Base-by-base conservation (phyloP, 2,888 invertebrate genomes). In the Nephrocerus scutellatus region DNA sequence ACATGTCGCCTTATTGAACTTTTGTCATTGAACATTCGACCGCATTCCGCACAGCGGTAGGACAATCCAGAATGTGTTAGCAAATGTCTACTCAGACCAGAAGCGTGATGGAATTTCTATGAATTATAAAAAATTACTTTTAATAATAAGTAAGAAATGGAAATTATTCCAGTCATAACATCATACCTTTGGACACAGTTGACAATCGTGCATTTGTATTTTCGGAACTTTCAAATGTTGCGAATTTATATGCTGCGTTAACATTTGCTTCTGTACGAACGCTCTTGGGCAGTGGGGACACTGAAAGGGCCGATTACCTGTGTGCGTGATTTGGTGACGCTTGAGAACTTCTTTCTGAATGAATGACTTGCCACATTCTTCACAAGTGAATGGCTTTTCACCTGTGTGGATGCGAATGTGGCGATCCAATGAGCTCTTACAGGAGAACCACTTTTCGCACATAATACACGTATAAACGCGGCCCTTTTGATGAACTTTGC, bases 201-300 rank as follows among this genome's bases (percentile, higher is more conserved):
- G 72, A 58, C 84, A 84, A 55, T 75, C 73, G 60, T 83, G 81
- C 45, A 80, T 66, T 65, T 23, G 75, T 72, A 56, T 71, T 69
- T 52, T 76, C 68, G 76, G 74, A 44, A 71, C 73, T 34, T 77
- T 74, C 25, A 75, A 72, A 56, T 80, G 79, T 20, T 73, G 69
- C 2, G 75, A 66, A 24, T 56, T 56, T 56, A 76, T 72, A 60
- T 85, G 85, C 19, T 76, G 71, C 13, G 69, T 66, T 13, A 85
- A 68, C 31, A 82, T 76, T 50, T 78, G 77, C 47, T 82, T 79
- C 62, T 84, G 84, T 1, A 82, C 80, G 65, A 82, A 85, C 44
- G 80, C 76, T 57, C 79, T 79, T 1, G 73, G 70, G 54, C 85
- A 85, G 45, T 68, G 65, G 1, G 71, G 62, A 57, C 85, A 85